A percentile compares a stretch with the other conserved stretches of the same genome.
phyloP scores from a whole-genome alignment of 2,113 vertebrate genomes.

The Psettodes erumei region DNA sequence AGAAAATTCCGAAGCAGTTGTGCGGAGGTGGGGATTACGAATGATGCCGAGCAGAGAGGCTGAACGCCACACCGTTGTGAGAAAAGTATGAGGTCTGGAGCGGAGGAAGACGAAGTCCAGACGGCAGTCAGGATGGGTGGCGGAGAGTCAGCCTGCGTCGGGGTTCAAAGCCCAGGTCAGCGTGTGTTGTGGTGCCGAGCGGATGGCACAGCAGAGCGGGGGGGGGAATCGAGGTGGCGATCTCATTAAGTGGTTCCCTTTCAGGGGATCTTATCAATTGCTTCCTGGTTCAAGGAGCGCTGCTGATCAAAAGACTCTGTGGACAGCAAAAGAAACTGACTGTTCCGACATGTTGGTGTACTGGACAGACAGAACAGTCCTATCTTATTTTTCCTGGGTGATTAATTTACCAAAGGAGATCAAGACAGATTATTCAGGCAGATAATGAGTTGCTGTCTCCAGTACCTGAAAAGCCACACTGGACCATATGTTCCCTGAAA shows the following conservation, averaged over 20 bases:
- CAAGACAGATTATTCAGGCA: constrained; percentile 56
- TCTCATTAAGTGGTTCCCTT: constrained; percentile 37
- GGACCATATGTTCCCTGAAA: constrained; percentile 53
- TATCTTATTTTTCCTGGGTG: constrained; percentile 43
- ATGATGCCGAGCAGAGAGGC: constrained; percentile 50
- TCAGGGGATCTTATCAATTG: constrained; percentile 59
- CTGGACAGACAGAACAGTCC: constrained; percentile 16
- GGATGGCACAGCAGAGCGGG: constrained; percentile 24
- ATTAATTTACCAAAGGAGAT: constrained; percentile 58
- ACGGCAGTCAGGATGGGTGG: constrained; percentile 33
- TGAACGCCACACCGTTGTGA: constrained; percentile 23
- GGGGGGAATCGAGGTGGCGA: constrained; percentile 53
- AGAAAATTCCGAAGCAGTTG: constrained; percentile 66
- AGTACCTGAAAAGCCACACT: constrained; percentile 30
- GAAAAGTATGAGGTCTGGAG: constrained; percentile 41
- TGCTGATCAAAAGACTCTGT: constrained; percentile 25
- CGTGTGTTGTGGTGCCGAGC: constrained; percentile 20
- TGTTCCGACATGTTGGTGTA: background rate
- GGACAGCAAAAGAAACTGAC: constrained; percentile 15
- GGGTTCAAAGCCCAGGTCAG: constrained; percentile 55
- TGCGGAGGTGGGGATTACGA: constrained; percentile 68
- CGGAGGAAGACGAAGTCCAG: constrained; percentile 65
- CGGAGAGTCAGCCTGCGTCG: constrained; percentile 23
- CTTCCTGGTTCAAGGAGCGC: constrained; percentile 53
- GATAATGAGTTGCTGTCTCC: constrained; percentile 48